Base-by-base conservation (phyloP, 2,113 vertebrate genomes). In the Zosterops lateralis region DNA sequence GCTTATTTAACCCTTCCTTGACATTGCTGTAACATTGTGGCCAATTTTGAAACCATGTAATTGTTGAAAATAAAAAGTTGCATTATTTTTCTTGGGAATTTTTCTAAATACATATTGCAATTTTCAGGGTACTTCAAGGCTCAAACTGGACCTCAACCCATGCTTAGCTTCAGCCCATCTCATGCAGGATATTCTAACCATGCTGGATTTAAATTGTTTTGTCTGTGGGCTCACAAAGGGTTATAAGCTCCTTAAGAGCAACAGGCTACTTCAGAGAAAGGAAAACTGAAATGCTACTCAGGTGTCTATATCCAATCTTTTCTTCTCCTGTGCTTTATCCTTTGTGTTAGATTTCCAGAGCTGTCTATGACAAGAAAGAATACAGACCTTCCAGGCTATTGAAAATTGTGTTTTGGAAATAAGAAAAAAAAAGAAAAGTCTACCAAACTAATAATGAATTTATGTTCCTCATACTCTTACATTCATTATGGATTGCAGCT, bases 311-410 rank as follows among this genome's bases (percentile, higher is more conserved):
- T 10, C 19, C 34, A 48, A 14, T 21, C 3, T 75, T 71, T 44
- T 38, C 10, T 71, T 74, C n/a, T 68, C 19, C 47, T 53, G 5
- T 18, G 7, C 5, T 88, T 78, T 67, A 57, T 29, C 20, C 22
- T 53, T 36, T 48, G 12, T 75, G 24, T 48, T 2, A 0, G 11
- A 26, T 88, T 85, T 74, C 47, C 42, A 85, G 57, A 58, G 57
- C 21, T 62, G 12, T 34, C n/a, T 22, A 10, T 32, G n/a, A 62
- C 28, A 71, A 28, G 38, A 36, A 57, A 48, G 24, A 48, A 44
- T 9, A 44, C 2, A 6, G 31, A 70, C 17, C 29, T 42, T 32
- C 6, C 17, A 71, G 0, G 0, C 8, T 32, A 25, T 2, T 73
- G 50, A 65, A 92, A 90, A 51, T 0, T 5, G 8, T n/a, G 12